Percentiles rank a stretch among this genome's conserved stretches.
These are phyloP conservation scores for Ifrita kowaldi DNA, from an alignment of 2,113 vertebrate genomes.

Conservation along the genomic window DNA sequence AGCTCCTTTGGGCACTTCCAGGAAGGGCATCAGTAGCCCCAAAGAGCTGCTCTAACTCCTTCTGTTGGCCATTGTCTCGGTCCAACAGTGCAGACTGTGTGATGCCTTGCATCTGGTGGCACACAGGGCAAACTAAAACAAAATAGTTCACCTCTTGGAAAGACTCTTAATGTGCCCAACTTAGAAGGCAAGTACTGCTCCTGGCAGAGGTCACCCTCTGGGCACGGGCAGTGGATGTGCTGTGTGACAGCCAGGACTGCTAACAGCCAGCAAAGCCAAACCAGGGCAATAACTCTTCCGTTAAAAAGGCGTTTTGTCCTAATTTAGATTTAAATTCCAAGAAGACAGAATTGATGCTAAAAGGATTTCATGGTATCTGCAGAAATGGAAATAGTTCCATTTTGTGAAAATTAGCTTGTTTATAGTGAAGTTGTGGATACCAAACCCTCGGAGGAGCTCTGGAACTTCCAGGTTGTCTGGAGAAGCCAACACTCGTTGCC, in stretches of 20 bases:
- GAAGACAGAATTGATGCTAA: background rate
- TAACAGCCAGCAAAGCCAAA: background rate
- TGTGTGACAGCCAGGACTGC: background rate
- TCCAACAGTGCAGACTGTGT: conserved; percentile 37
- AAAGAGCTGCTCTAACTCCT: conserved; percentile 14
- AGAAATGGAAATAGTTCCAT: conserved; percentile 40
- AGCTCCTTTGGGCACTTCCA: background rate
- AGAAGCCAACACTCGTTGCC: background rate
- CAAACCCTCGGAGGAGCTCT: background rate
- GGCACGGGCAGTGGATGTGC: background rate
- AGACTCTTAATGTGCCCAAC: background rate
- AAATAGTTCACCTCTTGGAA: background rate
- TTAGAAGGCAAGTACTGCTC: background rate
- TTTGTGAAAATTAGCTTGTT: conserved; percentile 23
- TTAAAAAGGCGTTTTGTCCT: background rate
- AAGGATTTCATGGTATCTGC: background rate
- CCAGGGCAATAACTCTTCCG: background rate
- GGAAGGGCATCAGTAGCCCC: background rate
- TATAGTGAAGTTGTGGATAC: conserved; percentile 46
- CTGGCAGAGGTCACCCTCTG: background rate
- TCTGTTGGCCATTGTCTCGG: conserved; percentile 2
- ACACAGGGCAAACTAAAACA: background rate
- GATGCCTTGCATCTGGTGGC: background rate
- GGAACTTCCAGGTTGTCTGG: background rate
- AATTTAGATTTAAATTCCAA: conserved; percentile 50